Conservation (phyloP, 2,888 invertebrate species). For the Hydriomena furcata region DNA sequence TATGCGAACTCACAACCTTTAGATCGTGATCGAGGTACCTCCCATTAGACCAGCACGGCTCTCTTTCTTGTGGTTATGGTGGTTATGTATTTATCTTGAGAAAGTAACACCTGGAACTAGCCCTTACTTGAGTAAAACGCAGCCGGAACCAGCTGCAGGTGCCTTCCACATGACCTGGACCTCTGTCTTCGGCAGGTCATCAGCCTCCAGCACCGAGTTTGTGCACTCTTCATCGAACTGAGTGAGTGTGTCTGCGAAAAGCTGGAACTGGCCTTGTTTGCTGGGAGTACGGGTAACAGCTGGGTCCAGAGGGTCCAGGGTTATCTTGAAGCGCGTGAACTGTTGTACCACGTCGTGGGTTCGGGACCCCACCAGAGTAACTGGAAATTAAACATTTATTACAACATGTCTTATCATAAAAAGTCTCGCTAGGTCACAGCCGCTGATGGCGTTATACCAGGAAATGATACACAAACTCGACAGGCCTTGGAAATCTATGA, state of each 20-base stretch:
- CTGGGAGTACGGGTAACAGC: constrained; percentile 56
- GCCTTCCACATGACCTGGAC: constrained; percentile 96
- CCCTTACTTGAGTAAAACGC: constrained; percentile 91
- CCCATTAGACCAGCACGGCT: no score
- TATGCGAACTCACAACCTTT: no score
- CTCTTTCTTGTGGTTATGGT: no score
- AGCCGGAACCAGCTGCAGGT: constrained; percentile 92
- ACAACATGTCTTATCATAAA: no score
- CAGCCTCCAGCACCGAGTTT: constrained; percentile 92
- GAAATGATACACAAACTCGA: no score
- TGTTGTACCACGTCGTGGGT: constrained; percentile 87
- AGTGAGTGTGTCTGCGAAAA: constrained; percentile 83
- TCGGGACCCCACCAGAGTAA: constrained; percentile 87
- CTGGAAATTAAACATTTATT: constrained; percentile 60
- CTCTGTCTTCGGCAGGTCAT: constrained; percentile 91
- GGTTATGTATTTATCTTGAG: no score
- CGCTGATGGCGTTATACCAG: no score
- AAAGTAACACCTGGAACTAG: not conserved
- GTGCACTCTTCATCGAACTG: constrained; percentile 92
- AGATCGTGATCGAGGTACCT: no score
- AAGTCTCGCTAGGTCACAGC: no score
- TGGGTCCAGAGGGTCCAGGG: constrained; percentile 86
- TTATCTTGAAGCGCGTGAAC: constrained; percentile 91
- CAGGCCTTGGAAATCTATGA: no score
- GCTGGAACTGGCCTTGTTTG: constrained; percentile 75